Base-by-base conservation (phyloP, 1,140 invertebrate species). In the Meloidogyne hapla region DNA sequence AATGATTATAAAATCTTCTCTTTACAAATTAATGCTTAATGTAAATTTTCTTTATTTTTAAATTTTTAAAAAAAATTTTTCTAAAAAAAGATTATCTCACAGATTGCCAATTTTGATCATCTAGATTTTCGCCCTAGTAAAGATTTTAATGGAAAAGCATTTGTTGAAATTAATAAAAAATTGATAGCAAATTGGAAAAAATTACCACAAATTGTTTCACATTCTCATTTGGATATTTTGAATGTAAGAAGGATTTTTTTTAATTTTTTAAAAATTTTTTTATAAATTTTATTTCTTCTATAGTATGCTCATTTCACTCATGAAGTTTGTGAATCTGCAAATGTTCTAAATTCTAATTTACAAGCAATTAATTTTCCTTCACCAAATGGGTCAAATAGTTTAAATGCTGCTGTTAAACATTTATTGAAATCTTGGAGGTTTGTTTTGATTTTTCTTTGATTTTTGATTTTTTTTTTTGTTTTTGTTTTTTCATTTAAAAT, bases 351-450 rank as follows among this genome's bases (percentile, higher is more conserved):
- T 56, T 6, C 18, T 56, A 56, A 56, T 56, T 42, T 78, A 38
- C 66, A 75, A 21, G 18, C 75, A 12, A 66, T 48, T 33, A 80
- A 68, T 63, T 26, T 73, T 28, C 69, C 74, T 42, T 40, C 64
- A 33, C 10, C 26, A 8, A 80, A 68, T 38, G 45, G 48, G 15
- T 45, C 21, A 21, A 42, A 45, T 40, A 23, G 18, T 62, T 56
- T 81, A 26, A 76, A 77, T 62, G 68, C 62, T 33, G 23, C 62
- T 0, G 56, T 81, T 26, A 81, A 79, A 73, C 80, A 83, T 38
- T 25, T 81, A 13, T 68, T 76, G 56, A 81, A 81, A 64, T 75
- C 80, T 25, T 81, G 80, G 80, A 80, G 80, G 77, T 77, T n/a
- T 33, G n/a, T 38, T 21, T 15, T 13, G 4, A 33, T 33, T 33